Base-by-base conservation (phyloP, 1,140 invertebrate species). In the Pogonomyrmex californicus region DNA sequence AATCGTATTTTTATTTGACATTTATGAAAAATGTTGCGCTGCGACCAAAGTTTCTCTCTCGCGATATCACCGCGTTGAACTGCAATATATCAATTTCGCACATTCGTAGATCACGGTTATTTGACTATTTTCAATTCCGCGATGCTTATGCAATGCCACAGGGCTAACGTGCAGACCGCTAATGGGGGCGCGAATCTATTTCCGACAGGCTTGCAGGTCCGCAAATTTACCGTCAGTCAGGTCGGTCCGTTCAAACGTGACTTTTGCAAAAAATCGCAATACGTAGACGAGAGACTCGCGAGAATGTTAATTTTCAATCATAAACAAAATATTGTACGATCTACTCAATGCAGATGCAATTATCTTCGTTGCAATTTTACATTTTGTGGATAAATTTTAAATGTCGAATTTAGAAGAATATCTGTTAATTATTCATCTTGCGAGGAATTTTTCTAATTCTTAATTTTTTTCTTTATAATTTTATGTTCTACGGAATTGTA, bases 181-280 rank as follows among this genome's bases (percentile, higher is more conserved):
- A 92, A 92, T 89, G 89, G 75, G 90, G 93, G 76, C 92, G 85
- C 89, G 89, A 92, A 87, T 93, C 93, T 94, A 94, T 94, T 94
- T 94, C 90, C 90, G 91, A 92, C 91, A 87, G 76, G 86, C 87
- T 91, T 89, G 79, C 71, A 77, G 73, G 78, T 63, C 81, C 38
- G 9, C n/a, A 77, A 78, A 75, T 86, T 49, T 75, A 79, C 65
- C 78, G 83, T 77, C 83, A 88, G 66, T 82, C 66, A 87, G 70
- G 36, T 12, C 75, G 79, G 71, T 51, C 47, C 66, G 58, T 62
- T 68, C 75, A 68, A 79, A 78, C 58, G 68, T 87, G 54, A 60
- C 38, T 75, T 78, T 65, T 63, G 51, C 44, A 82, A 82, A 82
- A 82, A 82, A 9, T 71, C 66, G 51, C n/a, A 70, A 58, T 68